These are phyloP conservation scores for Ameiurus melas DNA, from an alignment of 2,113 vertebrate species.

Conservation along the genomic window DNA sequence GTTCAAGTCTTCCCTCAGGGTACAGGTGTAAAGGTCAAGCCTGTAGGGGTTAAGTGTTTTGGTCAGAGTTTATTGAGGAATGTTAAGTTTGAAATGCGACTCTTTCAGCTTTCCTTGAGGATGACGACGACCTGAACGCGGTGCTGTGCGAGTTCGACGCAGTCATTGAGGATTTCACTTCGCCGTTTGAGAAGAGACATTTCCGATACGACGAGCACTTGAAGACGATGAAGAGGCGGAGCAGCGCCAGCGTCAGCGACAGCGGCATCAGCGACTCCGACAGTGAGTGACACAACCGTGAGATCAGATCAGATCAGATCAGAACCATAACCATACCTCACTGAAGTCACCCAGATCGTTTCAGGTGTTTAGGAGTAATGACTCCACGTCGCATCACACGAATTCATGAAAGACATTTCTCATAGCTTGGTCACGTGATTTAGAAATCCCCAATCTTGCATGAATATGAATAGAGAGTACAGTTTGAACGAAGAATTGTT, in stretches of 20 bases:
- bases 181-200: slow-evolving; percentile 85
- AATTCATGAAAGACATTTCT: neutral
- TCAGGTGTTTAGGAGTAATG: neutral
- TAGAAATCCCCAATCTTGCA: neutral
- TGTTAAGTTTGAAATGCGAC: neutral
- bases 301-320: neutral
- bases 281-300: slow-evolving; percentile 72
- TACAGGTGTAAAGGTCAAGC: neutral
- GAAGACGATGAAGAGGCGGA: slow-evolving; percentile 87
- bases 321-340: neutral
- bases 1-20: neutral
- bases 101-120: slow-evolving; percentile 44
- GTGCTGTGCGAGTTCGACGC: slow-evolving; percentile 91
- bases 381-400: neutral
- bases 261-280: slow-evolving; percentile 92
- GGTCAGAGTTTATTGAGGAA: neutral
- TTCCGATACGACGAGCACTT: slow-evolving; percentile 90
- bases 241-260: slow-evolving; percentile 89
- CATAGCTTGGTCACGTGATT: neutral
- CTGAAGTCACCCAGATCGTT: neutral
- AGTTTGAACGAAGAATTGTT: neutral
- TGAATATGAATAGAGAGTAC: too few relatives aligned
- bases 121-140: slow-evolving; percentile 76
- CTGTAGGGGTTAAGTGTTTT: neutral
- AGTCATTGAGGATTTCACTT: slow-evolving; percentile 89